These are phyloP conservation scores for Poicephalus meyeri DNA, from an alignment of 2,113 vertebrate species.

Conservation along the genomic window DNA sequence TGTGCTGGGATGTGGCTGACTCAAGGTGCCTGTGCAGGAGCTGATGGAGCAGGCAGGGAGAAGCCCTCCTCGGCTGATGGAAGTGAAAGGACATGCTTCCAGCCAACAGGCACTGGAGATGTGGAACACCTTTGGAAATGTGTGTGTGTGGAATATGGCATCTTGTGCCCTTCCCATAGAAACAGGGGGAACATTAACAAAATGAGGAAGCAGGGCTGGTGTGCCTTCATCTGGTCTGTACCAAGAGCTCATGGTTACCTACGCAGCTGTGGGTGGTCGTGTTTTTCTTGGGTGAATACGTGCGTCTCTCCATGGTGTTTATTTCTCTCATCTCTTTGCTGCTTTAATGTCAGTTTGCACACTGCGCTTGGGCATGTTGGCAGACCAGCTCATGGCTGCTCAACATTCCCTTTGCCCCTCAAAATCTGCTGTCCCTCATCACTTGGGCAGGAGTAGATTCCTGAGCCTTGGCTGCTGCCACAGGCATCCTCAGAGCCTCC, in stretches of 20 bases:
- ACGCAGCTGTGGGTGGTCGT: background rate
- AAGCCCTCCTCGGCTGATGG: background rate
- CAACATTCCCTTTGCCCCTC: background rate
- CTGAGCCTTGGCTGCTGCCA: background rate
- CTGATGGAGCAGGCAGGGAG: background rate
- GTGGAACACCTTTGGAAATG: background rate
- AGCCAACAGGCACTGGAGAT: background rate
- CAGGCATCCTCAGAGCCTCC: background rate
- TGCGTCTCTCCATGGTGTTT: rapidly evolving
- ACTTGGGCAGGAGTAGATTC: background rate
- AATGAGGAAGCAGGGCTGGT: background rate
- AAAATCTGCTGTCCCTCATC: background rate
- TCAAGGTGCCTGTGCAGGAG: background rate
- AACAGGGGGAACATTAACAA: background rate
- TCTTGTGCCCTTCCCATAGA: background rate
- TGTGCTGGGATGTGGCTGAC: background rate
- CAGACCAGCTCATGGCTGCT: background rate
- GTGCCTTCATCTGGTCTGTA: background rate
- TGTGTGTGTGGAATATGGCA: rapidly evolving
- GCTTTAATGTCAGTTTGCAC: background rate
- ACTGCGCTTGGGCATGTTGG: background rate
- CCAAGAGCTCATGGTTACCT: background rate
- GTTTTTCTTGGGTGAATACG: background rate
- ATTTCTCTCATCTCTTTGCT: background rate
- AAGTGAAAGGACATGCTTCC: background rate